Evolutionary conservation across 2,113 vertebrate genomes (phyloP), one percentile per base, ranked within the genome.

Genomic region (Muntiacus muntjak): DNA sequence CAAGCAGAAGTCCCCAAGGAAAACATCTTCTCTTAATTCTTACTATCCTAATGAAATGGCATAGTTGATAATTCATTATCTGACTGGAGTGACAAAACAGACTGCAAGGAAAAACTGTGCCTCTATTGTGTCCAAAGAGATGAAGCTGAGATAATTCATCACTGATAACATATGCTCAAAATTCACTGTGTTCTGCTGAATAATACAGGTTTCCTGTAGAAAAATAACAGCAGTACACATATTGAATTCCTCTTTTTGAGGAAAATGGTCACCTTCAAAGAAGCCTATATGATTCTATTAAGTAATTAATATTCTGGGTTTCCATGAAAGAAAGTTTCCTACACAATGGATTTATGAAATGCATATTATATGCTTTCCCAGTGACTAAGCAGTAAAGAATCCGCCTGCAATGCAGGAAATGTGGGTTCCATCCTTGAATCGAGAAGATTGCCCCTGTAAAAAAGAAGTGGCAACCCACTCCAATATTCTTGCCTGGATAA

Each of bases 21-120:
- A 96, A 97, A 88, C 7, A 88, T 67, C 55, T 91, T 93, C 78
- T 93, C 81, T 93, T 95, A 97, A 89, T 96, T 97, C 82, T 92
- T 79, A 81, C 45, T 96, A 88, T 81, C 55, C 67, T 89, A 82
- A 97, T 88, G 54, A 93, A 89, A 84, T 36, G 28, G 2, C 60
- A 88, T 93, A 54, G 43, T 93, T 98, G 40, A 62, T 95, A 93
- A 97, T 90, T 76, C 58, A 97, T 96, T 94, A 45, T 96, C n/a
- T 90, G 12, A 45, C 30, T 25, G 40, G 12, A 52, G 9, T 93
- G 47, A 92, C 64, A 93, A 96, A 96, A 79, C 3, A 91, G 43
- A 16, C 16, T 74, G 6, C 79, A 89, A 74, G 12, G 10, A 25
- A 52, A n/a, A 79, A 40, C 40, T 76, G 14, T 71, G 12, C 33